A percentile compares a stretch with the other conserved stretches of the same genome.
These are phyloP conservation scores for Erpornis zantholeuca DNA, from an alignment of 2,113 vertebrate species.

Conservation along the genomic window DNA sequence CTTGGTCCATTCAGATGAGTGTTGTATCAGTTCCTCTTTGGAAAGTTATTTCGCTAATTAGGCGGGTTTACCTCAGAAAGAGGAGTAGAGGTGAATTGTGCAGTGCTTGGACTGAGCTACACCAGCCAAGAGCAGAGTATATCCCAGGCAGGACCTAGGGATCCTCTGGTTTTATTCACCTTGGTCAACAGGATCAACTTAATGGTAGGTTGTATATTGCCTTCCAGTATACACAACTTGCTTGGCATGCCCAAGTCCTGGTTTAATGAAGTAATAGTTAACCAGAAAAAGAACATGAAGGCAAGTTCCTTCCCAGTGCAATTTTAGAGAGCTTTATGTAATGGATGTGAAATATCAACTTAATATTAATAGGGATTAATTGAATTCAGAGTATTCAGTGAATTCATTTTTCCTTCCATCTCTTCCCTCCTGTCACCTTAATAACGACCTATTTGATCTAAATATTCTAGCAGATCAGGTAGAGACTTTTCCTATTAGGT, in stretches of 20 bases:
- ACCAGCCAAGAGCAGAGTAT: neutral
- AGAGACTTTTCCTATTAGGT: neutral
- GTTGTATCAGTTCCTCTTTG: neutral
- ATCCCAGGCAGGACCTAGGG: too few species aligned
- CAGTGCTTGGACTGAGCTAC: neutral
- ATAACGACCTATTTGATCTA: neutral
- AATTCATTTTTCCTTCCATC: neutral
- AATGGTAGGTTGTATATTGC: neutral
- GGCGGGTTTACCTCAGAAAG: neutral
- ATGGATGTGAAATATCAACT: neutral
- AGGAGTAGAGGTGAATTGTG: neutral
- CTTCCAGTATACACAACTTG: neutral
- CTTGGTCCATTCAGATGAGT: neutral
- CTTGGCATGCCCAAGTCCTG: neutral
- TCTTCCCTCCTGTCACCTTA: neutral
- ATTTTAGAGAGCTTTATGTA: neutral
- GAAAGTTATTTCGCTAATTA: neutral
- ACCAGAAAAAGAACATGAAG: neutral
- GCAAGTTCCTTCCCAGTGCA: neutral
- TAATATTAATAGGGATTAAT: neutral
- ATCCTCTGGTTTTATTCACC: neutral
- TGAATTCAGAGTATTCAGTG: neutral
- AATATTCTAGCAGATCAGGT: neutral
- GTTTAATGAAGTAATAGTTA: neutral
- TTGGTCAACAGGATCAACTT: neutral